Evolutionary conservation across 2,797 vertebrate genomes (phyloP).

Genomic region (Neosilurus hyrtlii): DNA sequence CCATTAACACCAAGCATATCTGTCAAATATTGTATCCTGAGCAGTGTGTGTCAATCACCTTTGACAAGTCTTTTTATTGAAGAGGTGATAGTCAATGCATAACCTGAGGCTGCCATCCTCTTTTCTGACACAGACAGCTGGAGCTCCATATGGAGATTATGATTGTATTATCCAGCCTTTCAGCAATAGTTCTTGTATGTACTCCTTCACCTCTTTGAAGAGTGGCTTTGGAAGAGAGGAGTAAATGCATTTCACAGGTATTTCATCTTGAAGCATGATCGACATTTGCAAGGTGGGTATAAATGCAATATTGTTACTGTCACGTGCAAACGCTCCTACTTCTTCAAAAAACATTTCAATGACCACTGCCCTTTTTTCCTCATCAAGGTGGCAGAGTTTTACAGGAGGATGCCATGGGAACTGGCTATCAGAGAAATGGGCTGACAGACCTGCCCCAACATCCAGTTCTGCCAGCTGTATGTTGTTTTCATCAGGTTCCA

Average conservation of each 20-base stretch:
- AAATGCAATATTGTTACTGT: background rate
- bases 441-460: background rate
- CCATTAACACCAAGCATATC: no score
- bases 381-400: background rate
- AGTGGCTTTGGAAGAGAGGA: background rate
- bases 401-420: background rate
- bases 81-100: background rate
- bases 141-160: background rate
- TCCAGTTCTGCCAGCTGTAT: slow-evolving; percentile 24
- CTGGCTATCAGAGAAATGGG: background rate
- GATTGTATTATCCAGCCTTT: background rate
- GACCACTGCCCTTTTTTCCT: background rate
- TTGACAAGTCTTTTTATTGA: background rate
- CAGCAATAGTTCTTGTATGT: background rate
- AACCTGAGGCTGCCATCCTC: background rate
- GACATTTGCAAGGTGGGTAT: background rate
- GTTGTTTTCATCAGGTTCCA: slow-evolving; percentile 39
- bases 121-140: background rate
- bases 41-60: no score
- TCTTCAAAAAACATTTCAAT: background rate
- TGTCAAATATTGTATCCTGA: no score
- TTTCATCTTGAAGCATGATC: background rate
- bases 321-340: background rate
- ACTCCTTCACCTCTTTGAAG: background rate
- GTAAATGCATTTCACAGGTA: background rate